Evolutionary conservation across 2,797 vertebrate genomes (phyloP), one percentile per base, ranked within the genome.

Genomic region (Clarias laeviceps): DNA sequence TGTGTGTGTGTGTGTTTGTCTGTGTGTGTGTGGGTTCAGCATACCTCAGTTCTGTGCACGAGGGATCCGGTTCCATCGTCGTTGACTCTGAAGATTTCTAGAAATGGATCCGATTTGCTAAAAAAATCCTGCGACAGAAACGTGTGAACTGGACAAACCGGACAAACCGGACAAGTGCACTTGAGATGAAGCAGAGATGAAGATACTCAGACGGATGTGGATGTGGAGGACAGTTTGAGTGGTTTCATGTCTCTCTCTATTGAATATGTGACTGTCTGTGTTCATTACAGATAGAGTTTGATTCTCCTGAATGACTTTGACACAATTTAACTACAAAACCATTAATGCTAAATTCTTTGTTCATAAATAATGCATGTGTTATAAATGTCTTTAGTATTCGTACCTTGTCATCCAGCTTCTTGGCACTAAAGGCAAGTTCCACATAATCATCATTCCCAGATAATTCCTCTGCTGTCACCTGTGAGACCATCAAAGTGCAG

Each of bases 51-150:
- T 91, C 98, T 96, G 92, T 99, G 98, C 62, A 99, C 98, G 0
- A 99, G 97, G 32, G 99, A 99, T 85, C 97, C 97, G 1, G 97
- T 98, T 45, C 97, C 97, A 18, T 99, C 98, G 85, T 99, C 96
- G 40, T 99, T 99, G 94, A 99, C 94, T 88, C 98, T 95, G 89
- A 99, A 99, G 89, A 99, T 98, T 94, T 99, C 98, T 94, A 99
- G 94, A 91, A 99, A 99, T 57, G 98, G 98, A 91, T 99, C 98
- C 18, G 98, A 99, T 93, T 99, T 99, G 94, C 98, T 99, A 96
- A 99, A 99, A 95, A 99, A 99, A 94, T 99, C 98, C 98, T 99
- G 92, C 90, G 88, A 93, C 91, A 84, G 11, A 68, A 40, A 66
- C 27, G 22, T 73, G 4, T 69, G 54, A 37, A 40, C 37, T 40